A percentile compares a stretch with the other conserved stretches of the same genome.
phyloP scores from a whole-genome alignment of 2,888 invertebrate species.

The Sicus ferrugineus region DNA sequence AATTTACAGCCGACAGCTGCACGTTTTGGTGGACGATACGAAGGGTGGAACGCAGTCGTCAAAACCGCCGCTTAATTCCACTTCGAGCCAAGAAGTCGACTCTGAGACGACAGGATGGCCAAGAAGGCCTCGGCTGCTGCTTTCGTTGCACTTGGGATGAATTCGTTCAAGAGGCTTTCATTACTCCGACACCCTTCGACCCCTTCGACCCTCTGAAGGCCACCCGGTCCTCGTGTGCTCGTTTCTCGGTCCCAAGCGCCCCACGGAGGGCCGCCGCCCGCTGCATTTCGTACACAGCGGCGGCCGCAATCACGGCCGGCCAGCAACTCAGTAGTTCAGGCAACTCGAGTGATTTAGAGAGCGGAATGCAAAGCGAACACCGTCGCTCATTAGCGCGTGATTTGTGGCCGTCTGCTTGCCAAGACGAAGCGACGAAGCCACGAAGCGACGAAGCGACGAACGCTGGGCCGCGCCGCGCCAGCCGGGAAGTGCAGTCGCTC shows the following conservation, averaged over 20 bases:
- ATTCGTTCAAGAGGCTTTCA: no score
- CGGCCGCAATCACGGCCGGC: neutral
- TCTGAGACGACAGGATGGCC: no score
- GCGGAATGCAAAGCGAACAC: neutral
- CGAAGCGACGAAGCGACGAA: neutral
- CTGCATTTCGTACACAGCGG: neutral
- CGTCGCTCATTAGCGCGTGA: slow-evolving; percentile 1
- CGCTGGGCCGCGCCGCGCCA: neutral
- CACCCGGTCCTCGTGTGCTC: no score
- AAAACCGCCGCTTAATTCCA: no score
- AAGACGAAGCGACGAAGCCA: neutral
- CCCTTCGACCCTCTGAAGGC: no score
- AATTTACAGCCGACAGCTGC: neutral
- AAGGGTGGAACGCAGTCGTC: no score
- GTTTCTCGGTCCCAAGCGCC: no score
- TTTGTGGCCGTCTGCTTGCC: slow-evolving; percentile 22
- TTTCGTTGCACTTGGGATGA: no score
- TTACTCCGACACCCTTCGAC: no score
- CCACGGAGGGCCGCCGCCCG: no score
- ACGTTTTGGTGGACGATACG: neutral
- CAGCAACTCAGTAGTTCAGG: neutral
- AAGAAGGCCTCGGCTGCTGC: no score
- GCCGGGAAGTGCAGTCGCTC: neutral
- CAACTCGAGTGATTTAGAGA: neutral
- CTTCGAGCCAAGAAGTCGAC: neutral